Evolutionary conservation across 1,140 invertebrate genomes (phyloP).

Genomic region (Chironomus tepperi): DNA sequence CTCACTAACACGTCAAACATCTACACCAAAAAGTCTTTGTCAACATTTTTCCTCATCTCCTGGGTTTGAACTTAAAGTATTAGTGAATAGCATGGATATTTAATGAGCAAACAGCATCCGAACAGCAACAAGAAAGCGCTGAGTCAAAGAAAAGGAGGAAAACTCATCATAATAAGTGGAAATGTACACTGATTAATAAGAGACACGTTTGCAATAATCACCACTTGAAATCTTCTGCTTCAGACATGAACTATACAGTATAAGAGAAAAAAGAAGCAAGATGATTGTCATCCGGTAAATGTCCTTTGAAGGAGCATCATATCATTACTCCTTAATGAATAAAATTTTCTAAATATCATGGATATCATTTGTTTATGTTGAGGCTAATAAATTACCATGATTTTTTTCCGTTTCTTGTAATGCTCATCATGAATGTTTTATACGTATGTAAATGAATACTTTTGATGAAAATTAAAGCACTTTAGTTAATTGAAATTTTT

Average conservation of each 20-base stretch:
- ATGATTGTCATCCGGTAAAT: neutral
- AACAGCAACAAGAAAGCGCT: neutral
- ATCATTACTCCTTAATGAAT: neutral
- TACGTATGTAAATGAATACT: neutral
- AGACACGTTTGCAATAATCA: slow-evolving; percentile 22
- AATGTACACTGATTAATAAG: slow-evolving; percentile 20
- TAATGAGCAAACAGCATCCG: too few species aligned
- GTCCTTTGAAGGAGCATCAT: neutral
- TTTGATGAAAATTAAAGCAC: slow-evolving; percentile 19
- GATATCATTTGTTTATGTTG: slow-evolving; percentile 19
- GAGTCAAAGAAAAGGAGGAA: neutral
- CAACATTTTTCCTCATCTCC: too few species aligned
- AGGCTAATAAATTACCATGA: slow-evolving; percentile 5
- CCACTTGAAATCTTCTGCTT: neutral
- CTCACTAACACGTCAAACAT: too few species aligned
- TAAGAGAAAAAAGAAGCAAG: neutral
- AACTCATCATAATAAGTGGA: slow-evolving; percentile 19
- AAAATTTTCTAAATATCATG: neutral
- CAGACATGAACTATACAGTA: neutral
- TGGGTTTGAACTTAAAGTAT: too few species aligned
- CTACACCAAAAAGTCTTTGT: too few species aligned
- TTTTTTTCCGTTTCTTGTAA: neutral
- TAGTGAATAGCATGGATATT: too few species aligned
- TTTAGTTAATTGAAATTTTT: slow-evolving; percentile 18
- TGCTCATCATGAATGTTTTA: neutral